Evolutionary conservation across 2,113 vertebrate species (phyloP), one percentile per base, ranked within the genome.

Genomic region (Empidonax alnorum): DNA sequence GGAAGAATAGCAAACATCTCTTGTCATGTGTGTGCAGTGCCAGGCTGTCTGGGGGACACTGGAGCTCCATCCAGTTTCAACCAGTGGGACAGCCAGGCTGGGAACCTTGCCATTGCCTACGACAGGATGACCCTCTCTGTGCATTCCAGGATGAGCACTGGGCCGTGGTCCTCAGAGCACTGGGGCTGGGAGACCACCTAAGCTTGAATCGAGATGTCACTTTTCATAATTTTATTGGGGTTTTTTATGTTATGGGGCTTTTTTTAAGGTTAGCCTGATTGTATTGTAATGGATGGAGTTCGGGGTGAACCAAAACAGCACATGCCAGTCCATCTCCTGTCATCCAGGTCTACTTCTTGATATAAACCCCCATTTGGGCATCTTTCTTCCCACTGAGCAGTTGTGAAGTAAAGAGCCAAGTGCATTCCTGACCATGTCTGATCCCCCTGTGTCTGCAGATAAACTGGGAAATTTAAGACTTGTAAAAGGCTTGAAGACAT

Each of bases 371-470:
- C 27, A 2, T 41, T 87, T 68, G 24, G 31, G 24, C 58, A 79
- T 17, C 41, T 65, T 53, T 82, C 24, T 85, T 78, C 33, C 27
- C 22, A 4, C 50, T 14, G 13, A 55, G 52, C 35, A 16, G 10
- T 33, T 63, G 63, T 27, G 50, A 66, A 21, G 1, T 66, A 46
- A 42, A 61, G 28, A 85, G 19, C 72, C 27, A 35, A 12, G 9
- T 17, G 24, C 2, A 0, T 41, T 88, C 17, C 67, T 69, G 24
- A 41, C 28, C 12, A 4, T 0, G 0, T 59, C 41, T 5, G 0
- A 42, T 41, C n/a, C 72, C 62, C 44, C 14, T 47, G 16, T 9
- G 0, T 47, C 69, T 82, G 62, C 46, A 58, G 37, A 39, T 27
- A 12, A 12, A 10, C 35, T 24, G 35, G 33, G 69, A 71, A 55